These are phyloP conservation scores for Oryctolagus cuniculus DNA, from an alignment of 2,113 vertebrate species.

Conservation along the genomic window mOryCun1.1 NC_091445.1:89929001-89929500, in stretches of 20 bases:
- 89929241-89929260: slow-evolving; percentile 64
- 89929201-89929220: slow-evolving; percentile 66
- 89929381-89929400: slow-evolving; percentile 75
- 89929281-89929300: slow-evolving; percentile 70
- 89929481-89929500: slow-evolving; percentile 86
- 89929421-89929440: slow-evolving; percentile 78
- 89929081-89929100: slow-evolving; percentile 60
- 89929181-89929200: slow-evolving; percentile 47
- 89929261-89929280: slow-evolving; percentile 70
- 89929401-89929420: slow-evolving; percentile 83
- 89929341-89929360: slow-evolving; percentile 82
- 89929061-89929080: slow-evolving; percentile 68
- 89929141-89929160: background rate
- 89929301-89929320: slow-evolving; percentile 56
- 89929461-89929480: slow-evolving; percentile 72
- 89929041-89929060: slow-evolving; percentile 57
- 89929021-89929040: slow-evolving; percentile 63
- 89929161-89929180: slow-evolving; percentile 73
- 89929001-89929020: slow-evolving; percentile 63
- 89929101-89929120: background rate
- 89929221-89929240: slow-evolving; percentile 61
- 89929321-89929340: slow-evolving; percentile 63
- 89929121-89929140: slow-evolving; percentile 48
- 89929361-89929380: slow-evolving; percentile 77
- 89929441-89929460: slow-evolving; percentile 78